These are phyloP conservation scores for Marronus borbonicus DNA, from an alignment of 2,888 invertebrate genomes.

Conservation along the genomic window DNA sequence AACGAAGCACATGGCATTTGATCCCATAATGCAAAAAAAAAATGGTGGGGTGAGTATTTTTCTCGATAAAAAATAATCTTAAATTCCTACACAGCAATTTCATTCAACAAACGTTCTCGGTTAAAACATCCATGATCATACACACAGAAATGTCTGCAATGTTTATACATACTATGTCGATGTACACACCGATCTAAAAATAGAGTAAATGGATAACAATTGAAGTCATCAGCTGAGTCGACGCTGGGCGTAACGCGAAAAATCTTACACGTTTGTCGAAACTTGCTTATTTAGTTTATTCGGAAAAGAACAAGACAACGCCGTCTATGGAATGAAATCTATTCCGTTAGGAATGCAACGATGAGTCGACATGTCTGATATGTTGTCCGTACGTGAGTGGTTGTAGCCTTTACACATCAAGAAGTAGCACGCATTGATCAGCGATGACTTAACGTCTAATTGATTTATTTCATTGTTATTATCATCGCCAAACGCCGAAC, in stretches of 20 bases:
- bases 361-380: conserved; percentile 14
- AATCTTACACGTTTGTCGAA: conserved; percentile 18
- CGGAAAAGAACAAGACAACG: neutral
- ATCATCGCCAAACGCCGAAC: neutral
- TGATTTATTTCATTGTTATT: conserved; percentile 5
- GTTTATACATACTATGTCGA: neutral
- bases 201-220: conserved; percentile 41
- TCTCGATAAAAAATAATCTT: neutral
- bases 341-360: conserved; percentile 20
- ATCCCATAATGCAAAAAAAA: no score
- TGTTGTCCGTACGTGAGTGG: neutral
- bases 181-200: conserved; percentile 26
- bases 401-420: neutral
- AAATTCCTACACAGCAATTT: neutral
- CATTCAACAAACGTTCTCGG: no score
- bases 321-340: neutral
- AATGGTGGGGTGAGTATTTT: no score
- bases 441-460: conserved; percentile 42
- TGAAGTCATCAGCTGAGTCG: conserved; percentile 8
- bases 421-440: conserved; percentile 22
- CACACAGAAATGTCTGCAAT: neutral
- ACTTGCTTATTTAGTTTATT: neutral
- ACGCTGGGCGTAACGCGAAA: conserved; percentile 21
- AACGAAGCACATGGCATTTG: no score
- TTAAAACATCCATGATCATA: neutral